A percentile compares a stretch with the other conserved stretches of the same genome.
Conservation (phyloP, 2,888 invertebrate genomes). For the Ectobius pallidus region DNA sequence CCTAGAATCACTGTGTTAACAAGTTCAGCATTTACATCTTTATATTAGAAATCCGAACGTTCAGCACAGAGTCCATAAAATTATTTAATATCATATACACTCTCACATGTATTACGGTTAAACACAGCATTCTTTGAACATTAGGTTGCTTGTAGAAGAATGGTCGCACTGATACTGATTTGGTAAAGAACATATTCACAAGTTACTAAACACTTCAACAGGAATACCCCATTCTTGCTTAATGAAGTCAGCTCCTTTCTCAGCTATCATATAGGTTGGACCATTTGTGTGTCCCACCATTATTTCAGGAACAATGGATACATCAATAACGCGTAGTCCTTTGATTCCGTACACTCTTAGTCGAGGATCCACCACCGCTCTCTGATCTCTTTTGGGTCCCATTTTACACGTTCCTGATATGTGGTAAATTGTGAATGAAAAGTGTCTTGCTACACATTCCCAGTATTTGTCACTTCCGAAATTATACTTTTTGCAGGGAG, state of each 20-base stretch:
- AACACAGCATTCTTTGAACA: too few relatives aligned
- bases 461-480: conserved; percentile 73
- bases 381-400: conserved; percentile 62
- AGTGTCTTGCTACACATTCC: conserved; percentile 69
- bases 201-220: too few relatives aligned
- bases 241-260: conserved; percentile 76
- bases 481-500: conserved; percentile 62
- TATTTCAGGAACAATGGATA: conserved; percentile 80
- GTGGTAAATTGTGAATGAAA: conserved; percentile 74
- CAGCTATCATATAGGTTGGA: conserved; percentile 80
- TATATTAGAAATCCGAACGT: too few relatives aligned
- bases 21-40: too few relatives aligned
- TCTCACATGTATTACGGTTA: too few relatives aligned
- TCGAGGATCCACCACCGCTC: conserved; percentile 68
- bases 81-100: too few relatives aligned
- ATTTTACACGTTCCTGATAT: conserved; percentile 71
- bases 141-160: too few relatives aligned
- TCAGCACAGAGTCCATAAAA: too few relatives aligned
- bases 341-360: conserved; percentile 69
- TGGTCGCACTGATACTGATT: too few relatives aligned
- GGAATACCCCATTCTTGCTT: conserved; percentile 61
- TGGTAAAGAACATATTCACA: too few relatives aligned
- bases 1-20: too few relatives aligned
- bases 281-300: conserved; percentile 79
- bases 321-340: conserved; percentile 75